Conservation (phyloP, 2,113 vertebrate species). For the Serilophus lunatus region DNA sequence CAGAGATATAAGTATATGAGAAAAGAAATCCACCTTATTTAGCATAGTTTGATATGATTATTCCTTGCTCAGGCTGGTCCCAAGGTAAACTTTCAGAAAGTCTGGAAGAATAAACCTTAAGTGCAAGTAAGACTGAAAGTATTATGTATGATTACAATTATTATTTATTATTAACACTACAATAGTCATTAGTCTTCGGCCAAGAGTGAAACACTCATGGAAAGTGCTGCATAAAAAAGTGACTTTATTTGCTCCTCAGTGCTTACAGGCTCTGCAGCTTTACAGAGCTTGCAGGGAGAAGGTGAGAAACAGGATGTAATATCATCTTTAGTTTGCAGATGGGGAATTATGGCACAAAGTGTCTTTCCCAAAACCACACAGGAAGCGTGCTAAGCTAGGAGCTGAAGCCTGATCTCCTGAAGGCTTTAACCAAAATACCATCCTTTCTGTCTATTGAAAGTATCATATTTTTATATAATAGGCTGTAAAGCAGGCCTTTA, state of each 20-base stretch:
- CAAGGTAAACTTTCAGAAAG: constrained; percentile 58
- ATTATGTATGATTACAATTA: neutral
- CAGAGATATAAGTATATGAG: neutral
- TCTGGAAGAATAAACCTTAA: constrained; percentile 26
- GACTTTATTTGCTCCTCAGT: constrained; percentile 22
- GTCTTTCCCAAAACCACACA: constrained; percentile 66
- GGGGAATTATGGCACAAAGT: constrained; percentile 61
- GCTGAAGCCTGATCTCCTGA: constrained; percentile 47
- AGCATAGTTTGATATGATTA: constrained; percentile 39
- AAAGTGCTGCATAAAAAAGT: neutral
- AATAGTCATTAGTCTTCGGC: neutral
- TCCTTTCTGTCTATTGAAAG: constrained; percentile 44
- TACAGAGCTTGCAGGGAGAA: constrained; percentile 55
- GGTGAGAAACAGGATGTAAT: constrained; percentile 68
- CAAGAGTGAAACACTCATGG: neutral
- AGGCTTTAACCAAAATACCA: constrained; percentile 58
- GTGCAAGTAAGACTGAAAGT: neutral
- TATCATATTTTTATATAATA: neutral
- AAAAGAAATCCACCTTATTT: constrained; percentile 41
- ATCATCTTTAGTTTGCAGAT: constrained; percentile 65
- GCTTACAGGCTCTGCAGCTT: constrained; percentile 49
- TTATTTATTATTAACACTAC: constrained; percentile 17
- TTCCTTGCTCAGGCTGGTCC: constrained; percentile 26
- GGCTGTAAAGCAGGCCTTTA: neutral
- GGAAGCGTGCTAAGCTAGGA: constrained; percentile 43